phyloP scores from a whole-genome alignment of 2,888 invertebrate species.

The Plagodis dolabraria region DNA sequence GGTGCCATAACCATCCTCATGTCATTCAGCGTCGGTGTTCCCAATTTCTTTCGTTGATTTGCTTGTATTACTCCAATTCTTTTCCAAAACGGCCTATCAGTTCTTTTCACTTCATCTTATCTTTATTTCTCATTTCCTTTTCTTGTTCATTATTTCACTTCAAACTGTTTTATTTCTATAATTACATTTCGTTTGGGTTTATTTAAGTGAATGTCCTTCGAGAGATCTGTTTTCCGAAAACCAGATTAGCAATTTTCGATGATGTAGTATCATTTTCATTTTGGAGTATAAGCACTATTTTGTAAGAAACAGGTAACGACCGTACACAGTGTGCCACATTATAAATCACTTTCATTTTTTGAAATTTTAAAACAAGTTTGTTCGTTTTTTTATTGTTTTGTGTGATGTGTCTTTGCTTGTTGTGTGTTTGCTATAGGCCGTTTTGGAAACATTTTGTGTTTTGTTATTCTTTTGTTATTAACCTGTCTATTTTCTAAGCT shows the following conservation, averaged over 20 bases:
- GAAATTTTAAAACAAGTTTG: slow-evolving; percentile 53
- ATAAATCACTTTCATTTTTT: slow-evolving; percentile 66
- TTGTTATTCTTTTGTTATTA: slow-evolving; percentile 51
- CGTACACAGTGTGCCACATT: slow-evolving; percentile 69
- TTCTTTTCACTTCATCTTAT: slow-evolving; percentile 76
- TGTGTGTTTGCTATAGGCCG: slow-evolving; percentile 85
- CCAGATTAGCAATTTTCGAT: slow-evolving; percentile 64
- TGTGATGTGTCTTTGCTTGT: slow-evolving; percentile 80
- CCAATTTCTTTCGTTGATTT: slow-evolving; percentile 68
- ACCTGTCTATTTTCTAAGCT: slow-evolving; percentile 62
- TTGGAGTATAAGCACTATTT: slow-evolving; percentile 67
- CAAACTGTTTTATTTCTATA: slow-evolving; percentile 58
- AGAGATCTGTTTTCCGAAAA: slow-evolving; percentile 84
- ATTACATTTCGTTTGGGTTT: slow-evolving; percentile 58
- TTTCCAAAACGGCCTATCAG: slow-evolving; percentile 86
- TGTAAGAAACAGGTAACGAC: slow-evolving; percentile 63
- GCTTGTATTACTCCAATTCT: slow-evolving; percentile 75
- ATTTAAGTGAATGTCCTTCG: slow-evolving; percentile 82
- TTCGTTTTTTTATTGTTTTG: slow-evolving; percentile 73
- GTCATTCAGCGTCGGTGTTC: slow-evolving; percentile 69
- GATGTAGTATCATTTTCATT: slow-evolving; percentile 70
- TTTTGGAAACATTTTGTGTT: slow-evolving; percentile 79
- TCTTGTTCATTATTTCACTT: slow-evolving; percentile 72
- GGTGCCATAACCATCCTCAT: slow-evolving; percentile 70
- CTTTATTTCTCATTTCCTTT: slow-evolving; percentile 65